Conservation (phyloP, 2,113 vertebrate species). For the Ifrita kowaldi region DNA sequence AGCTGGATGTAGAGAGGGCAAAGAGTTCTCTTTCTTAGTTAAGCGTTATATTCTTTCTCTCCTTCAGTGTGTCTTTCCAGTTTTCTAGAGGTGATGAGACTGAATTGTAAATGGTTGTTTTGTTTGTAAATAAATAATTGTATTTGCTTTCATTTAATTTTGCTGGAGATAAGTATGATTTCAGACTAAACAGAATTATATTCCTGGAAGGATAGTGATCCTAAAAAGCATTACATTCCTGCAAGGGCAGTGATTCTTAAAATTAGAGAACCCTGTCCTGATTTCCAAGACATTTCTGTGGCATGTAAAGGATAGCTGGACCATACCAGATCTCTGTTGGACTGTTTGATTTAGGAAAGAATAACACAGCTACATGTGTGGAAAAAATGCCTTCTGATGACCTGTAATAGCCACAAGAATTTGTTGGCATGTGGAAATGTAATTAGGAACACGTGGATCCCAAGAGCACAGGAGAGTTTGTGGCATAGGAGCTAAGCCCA, state of each 20-base stretch:
- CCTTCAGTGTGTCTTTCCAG: background rate
- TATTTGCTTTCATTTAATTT: background rate
- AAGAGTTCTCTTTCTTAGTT: background rate
- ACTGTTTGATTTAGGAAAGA: conserved; percentile 12
- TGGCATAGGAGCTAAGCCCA: background rate
- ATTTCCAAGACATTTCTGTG: background rate
- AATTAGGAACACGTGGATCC: background rate
- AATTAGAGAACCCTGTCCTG: background rate
- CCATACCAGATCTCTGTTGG: background rate
- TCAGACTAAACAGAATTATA: background rate
- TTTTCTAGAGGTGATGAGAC: background rate
- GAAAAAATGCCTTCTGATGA: conserved; percentile 4
- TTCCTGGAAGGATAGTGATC: background rate
- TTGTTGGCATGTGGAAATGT: background rate
- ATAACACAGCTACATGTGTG: background rate
- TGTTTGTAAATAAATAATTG: background rate
- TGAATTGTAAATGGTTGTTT: background rate
- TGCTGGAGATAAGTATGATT: background rate
- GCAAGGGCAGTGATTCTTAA: background rate
- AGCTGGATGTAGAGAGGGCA: background rate
- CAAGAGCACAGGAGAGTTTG: background rate
- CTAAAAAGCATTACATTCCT: background rate
- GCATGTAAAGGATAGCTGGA: background rate
- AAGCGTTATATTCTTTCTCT: background rate
- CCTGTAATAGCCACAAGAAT: background rate